A percentile compares a stretch with the other conserved stretches of the same genome.
These are phyloP conservation scores for Heteronetta atricapilla DNA, from an alignment of 2,113 vertebrate genomes.

Conservation along the genomic window DNA sequence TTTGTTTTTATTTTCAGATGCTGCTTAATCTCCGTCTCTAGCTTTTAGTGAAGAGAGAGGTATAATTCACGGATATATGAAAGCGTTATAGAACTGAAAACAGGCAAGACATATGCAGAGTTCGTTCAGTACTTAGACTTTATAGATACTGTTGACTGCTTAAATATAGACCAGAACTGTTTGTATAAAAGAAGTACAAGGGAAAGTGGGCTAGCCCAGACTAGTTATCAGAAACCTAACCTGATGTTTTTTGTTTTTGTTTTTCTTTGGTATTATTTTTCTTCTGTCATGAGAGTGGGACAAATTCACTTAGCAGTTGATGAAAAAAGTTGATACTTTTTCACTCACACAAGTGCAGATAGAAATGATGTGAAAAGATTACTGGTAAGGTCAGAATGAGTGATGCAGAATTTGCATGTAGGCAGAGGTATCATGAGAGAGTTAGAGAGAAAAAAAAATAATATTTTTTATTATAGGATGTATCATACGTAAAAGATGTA, in stretches of 20 bases:
- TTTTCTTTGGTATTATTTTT: not conserved
- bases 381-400: not conserved
- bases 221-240: not conserved
- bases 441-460: not conserved
- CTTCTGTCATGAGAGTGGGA: not conserved
- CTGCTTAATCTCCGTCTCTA: not conserved
- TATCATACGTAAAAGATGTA: not conserved
- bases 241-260: not conserved
- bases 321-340: not conserved
- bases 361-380: not conserved
- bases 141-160: not conserved
- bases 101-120: not conserved
- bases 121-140: not conserved
- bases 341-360: not conserved
- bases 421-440: not conserved
- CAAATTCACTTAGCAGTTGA: conserved; percentile 10
- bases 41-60: not conserved
- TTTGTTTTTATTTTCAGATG: not conserved
- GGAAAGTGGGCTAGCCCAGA: not conserved
- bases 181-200: not conserved
- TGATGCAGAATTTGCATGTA: not conserved
- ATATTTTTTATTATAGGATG: not conserved
- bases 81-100: not conserved
- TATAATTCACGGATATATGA: not conserved
- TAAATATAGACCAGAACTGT: not conserved